Base-by-base conservation (phyloP, 2,113 vertebrate genomes). In the Acanthisitta chloris region DNA sequence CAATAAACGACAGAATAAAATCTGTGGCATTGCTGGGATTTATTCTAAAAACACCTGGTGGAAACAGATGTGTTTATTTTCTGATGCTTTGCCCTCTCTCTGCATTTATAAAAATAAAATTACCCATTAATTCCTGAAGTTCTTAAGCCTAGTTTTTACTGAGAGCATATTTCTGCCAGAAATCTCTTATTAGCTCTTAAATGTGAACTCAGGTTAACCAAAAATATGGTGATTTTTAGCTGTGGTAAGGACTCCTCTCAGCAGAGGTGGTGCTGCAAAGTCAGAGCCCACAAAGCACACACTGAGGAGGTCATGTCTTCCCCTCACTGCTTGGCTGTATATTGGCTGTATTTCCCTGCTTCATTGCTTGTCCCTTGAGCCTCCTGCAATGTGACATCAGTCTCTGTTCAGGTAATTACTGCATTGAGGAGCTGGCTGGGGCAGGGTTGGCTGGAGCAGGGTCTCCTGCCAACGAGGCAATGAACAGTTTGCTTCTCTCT, bases 401-500 rank as follows among this genome's bases (percentile, higher is more conserved):
- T 9, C 57, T 23, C 40, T 49, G 52, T 15, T 92, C 38, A 67
- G 65, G 2, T 34, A 66, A 58, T 21, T 31, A 10, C 29, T 23
- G 3, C 28, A 11, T 4, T 38, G 10, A 36, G 46, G 54, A n/a
- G n/a, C n/a, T 58, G 19, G 17, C 28, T 81, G 59, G 43, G 62
- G 26, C 6, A 52, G 15, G 19, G 10, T 72, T 58, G 19, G 17
- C 28, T 81, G 59, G 43, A 66, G 26, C 6, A 52, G 15, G 19
- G 10, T 72, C 20, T 51, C 9, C 33, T 46, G 6, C 38, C 48
- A 33, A 6, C 0, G 3, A 36, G 26, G 8, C 1, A 3, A 11
- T 3, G 15, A 19, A 21, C 3, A 19, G 38, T 10, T 81, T 8
- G 0, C 38, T 74, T 26, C 24, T 59, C 29, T 48, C 67, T 28